Conservation (phyloP, 1,140 invertebrate species). For the Bombus vancouverensis region DNA sequence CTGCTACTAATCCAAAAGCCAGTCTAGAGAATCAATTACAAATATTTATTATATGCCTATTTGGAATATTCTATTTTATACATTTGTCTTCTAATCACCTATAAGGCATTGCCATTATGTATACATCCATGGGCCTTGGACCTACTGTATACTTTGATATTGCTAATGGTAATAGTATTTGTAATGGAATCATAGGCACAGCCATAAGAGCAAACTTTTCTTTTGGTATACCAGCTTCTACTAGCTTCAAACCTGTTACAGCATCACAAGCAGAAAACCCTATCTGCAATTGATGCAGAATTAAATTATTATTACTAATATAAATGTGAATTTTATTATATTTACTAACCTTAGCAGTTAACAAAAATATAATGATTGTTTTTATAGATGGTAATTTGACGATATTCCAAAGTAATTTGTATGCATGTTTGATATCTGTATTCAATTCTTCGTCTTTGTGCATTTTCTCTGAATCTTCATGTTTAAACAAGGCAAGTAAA, state of each 20-base stretch:
- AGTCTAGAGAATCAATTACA: conserved; percentile 84
- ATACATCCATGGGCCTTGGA: conserved; percentile 93
- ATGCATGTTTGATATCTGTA: conserved; percentile 90
- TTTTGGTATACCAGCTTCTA: conserved; percentile 97
- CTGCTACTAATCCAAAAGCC: conserved; percentile 92
- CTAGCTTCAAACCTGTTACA: conserved; percentile 96
- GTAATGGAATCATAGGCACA: conserved; percentile 96
- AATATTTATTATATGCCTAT: conserved; percentile 21
- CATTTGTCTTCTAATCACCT: conserved; percentile 81
- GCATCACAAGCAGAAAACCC: conserved; percentile 98
- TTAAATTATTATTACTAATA: background rate
- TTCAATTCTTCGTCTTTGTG: conserved; percentile 82
- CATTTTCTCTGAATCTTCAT: conserved; percentile 86
- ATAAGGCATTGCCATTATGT: conserved; percentile 94
- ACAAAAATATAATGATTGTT: conserved; percentile 89
- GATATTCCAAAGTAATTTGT: conserved; percentile 92
- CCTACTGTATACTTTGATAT: conserved; percentile 95
- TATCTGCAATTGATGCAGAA: conserved; percentile 84
- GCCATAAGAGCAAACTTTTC: conserved; percentile 96
- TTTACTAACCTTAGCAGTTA: conserved; percentile 92
- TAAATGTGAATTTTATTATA: background rate
- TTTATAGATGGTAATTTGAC: conserved; percentile 92
- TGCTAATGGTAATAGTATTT: conserved; percentile 95
- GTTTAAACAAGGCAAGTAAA: conserved; percentile 94
- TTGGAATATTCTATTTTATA: background rate